Conservation (phyloP, 2,113 vertebrate genomes). For the Dryoscopus gambensis region DNA sequence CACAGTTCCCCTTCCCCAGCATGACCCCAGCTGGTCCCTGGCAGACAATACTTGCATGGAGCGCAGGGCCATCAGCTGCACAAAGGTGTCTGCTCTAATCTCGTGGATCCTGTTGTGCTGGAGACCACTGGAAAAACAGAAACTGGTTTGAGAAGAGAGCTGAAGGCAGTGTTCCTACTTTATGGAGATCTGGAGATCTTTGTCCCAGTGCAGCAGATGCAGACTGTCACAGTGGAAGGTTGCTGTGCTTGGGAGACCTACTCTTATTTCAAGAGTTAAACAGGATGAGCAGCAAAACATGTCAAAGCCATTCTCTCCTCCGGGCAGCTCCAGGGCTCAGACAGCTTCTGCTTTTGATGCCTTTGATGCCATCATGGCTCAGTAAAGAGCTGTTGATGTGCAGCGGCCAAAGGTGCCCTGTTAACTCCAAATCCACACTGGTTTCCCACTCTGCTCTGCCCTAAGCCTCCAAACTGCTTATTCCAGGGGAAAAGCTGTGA, state of each 20-base stretch:
- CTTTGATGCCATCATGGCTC: background rate
- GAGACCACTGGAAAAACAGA: constrained; percentile 79
- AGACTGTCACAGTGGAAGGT: background rate
- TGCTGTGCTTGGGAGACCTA: background rate
- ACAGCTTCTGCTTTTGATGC: background rate
- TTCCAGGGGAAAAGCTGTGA: background rate
- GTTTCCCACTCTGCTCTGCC: background rate
- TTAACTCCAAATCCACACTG: background rate
- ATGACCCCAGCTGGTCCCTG: background rate
- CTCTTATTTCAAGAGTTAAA: constrained; percentile 32
- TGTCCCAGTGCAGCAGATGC: background rate
- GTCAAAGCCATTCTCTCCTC: background rate
- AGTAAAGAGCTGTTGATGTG: background rate
- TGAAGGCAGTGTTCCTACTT: background rate
- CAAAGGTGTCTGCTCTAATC: constrained; percentile 85
- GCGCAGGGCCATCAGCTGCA: constrained; percentile 83
- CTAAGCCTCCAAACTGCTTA: background rate
- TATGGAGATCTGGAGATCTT: background rate
- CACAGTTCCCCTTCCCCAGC: background rate
- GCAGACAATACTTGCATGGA: constrained; percentile 79
- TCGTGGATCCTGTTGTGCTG: constrained; percentile 88
- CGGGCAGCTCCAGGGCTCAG: constrained; percentile 13
- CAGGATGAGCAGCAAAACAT: constrained; percentile 13
- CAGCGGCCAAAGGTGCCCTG: background rate
- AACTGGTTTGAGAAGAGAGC: constrained; percentile 8